Evolutionary conservation across 2,113 vertebrate species (phyloP).

Genomic region (Oreocharis arfaki): DNA sequence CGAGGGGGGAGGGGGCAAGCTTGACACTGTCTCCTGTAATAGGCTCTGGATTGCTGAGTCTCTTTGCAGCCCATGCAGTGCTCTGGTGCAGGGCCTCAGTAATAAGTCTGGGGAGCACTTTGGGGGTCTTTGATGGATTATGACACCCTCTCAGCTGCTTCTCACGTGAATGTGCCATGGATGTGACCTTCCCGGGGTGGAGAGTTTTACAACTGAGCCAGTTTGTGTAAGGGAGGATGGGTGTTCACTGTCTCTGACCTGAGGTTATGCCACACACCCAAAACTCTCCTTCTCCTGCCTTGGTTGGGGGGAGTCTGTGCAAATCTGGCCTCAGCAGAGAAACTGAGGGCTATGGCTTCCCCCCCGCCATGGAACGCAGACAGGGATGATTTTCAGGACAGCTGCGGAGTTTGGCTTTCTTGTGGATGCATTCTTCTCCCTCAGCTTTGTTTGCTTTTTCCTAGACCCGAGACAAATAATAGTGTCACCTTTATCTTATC

Average conservation of each 20-base stretch:
- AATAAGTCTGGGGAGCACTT: background rate
- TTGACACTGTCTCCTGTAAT: background rate
- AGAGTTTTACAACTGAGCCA: background rate
- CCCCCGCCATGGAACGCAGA: background rate
- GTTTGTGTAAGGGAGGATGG: background rate
- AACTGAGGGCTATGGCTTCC: background rate
- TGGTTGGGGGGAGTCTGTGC: background rate
- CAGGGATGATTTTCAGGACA: background rate
- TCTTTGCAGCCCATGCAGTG: background rate
- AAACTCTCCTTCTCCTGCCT: background rate
- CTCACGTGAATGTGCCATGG: background rate
- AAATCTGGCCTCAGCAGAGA: background rate
- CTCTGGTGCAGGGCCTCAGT: background rate
- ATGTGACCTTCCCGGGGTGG: fast-evolving
- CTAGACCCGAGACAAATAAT: background rate
- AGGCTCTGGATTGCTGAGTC: background rate
- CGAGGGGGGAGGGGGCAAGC: background rate
- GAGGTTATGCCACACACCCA: background rate
- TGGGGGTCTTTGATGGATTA: background rate
- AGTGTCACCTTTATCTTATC: background rate
- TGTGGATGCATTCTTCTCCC: background rate
- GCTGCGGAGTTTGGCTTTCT: background rate
- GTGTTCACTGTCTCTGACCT: background rate
- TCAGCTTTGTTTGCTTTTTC: background rate
- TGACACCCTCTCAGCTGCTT: background rate